Evolutionary conservation across 2,113 vertebrate genomes (phyloP).

Genomic region (Rhipidura dahli): DNA sequence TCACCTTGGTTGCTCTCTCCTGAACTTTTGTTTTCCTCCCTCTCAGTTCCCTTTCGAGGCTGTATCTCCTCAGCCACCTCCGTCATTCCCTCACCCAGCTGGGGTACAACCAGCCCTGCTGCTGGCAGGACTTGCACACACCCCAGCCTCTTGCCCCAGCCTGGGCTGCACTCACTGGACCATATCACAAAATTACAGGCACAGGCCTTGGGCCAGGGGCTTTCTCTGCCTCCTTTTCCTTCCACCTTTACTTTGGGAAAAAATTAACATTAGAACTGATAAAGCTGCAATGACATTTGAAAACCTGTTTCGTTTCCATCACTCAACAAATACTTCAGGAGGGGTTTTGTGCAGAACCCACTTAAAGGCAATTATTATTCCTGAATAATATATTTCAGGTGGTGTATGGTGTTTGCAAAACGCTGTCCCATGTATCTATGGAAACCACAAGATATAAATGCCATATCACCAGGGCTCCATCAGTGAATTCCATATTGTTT

Average conservation of each 20-base stretch:
- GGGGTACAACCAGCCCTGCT: neutral
- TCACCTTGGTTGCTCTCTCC: neutral
- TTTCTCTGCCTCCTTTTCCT: neutral
- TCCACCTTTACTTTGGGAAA: neutral
- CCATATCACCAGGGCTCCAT: neutral
- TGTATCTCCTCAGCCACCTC: accelerated
- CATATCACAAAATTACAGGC: neutral
- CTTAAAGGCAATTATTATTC: neutral
- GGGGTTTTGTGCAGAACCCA: neutral
- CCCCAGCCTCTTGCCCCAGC: neutral
- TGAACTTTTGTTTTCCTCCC: neutral
- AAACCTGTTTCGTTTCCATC: neutral
- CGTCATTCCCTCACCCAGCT: neutral
- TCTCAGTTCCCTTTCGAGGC: neutral
- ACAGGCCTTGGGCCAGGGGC: neutral
- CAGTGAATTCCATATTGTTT: neutral
- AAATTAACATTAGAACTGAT: neutral
- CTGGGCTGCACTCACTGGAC: neutral
- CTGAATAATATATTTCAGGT: neutral
- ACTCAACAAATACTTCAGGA: neutral
- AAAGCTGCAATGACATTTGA: neutral
- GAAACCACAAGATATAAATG: neutral
- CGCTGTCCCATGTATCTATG: neutral
- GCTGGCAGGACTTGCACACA: accelerated
- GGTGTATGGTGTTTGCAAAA: neutral